These are phyloP conservation scores for Epicampocera succincta DNA, from an alignment of 2,888 invertebrate genomes.

Conservation along the genomic window DNA sequence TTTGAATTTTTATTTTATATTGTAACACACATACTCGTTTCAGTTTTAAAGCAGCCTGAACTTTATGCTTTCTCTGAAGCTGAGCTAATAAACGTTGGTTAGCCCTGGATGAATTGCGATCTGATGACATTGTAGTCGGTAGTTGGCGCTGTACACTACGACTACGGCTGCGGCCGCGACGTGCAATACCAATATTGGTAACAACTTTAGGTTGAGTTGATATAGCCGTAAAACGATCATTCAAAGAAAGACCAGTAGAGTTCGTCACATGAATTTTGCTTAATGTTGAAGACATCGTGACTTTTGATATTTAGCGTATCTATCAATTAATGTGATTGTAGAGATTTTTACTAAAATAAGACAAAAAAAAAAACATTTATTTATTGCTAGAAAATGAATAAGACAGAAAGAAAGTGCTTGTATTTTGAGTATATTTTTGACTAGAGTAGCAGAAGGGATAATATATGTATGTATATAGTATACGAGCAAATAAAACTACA, in stretches of 20 bases:
- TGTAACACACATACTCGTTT: conserved; percentile 81
- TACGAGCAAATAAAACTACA: too few species aligned
- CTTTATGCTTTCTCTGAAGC: conserved; percentile 80
- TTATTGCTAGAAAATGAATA: too few species aligned
- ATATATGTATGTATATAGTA: too few species aligned
- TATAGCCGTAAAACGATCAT: conserved; percentile 81
- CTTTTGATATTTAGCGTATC: background rate
- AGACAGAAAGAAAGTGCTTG: too few species aligned
- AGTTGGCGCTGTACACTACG: conserved; percentile 73
- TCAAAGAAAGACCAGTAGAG: conserved; percentile 82
- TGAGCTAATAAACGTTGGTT: conserved; percentile 80
- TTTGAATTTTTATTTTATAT: conserved; percentile 20
- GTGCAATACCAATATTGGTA: conserved; percentile 42
- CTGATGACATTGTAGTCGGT: conserved; percentile 58
- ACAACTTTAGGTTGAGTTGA: conserved; percentile 73
- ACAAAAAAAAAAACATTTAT: too few species aligned
- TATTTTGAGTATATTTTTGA: too few species aligned
- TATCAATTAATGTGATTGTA: background rate
- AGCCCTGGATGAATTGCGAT: conserved; percentile 74
- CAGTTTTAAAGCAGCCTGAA: conserved; percentile 80
- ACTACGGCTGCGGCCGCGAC: conserved; percentile 73
- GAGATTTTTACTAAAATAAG: too few species aligned
- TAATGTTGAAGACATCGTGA: conserved; percentile 62
- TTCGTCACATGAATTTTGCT: conserved; percentile 80
- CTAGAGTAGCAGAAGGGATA: too few species aligned